Percentiles rank a stretch among this genome's conserved stretches.
These are phyloP conservation scores for Drosophila tripunctata DNA, from an alignment of 2,888 invertebrate species.

Conservation along the genomic window DNA sequence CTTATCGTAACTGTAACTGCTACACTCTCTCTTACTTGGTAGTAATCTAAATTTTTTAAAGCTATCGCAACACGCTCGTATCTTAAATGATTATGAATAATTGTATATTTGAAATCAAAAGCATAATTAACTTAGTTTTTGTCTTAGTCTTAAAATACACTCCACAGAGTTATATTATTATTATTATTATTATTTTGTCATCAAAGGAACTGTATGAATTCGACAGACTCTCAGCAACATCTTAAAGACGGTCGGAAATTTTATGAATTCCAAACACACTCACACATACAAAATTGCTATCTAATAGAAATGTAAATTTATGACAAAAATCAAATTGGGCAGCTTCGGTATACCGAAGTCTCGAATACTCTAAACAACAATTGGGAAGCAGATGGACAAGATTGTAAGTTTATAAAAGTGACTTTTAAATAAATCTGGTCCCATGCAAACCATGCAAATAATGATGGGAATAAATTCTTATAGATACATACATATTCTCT, in stretches of 20 bases:
- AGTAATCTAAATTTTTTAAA: slow-evolving; percentile 17
- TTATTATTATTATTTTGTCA: slow-evolving; percentile 36
- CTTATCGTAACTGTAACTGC: too few species aligned
- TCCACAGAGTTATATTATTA: slow-evolving; percentile 1
- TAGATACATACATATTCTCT: not conserved
- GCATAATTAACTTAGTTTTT: slow-evolving; percentile 30
- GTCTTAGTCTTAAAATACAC: not conserved
- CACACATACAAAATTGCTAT: slow-evolving; percentile 2
- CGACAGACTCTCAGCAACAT: not conserved
- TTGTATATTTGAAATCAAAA: slow-evolving; percentile 2
- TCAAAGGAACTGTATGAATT: slow-evolving; percentile 53
- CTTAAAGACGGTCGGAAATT: slow-evolving; percentile 14
- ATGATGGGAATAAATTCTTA: not conserved
- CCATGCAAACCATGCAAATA: slow-evolving; percentile 35
- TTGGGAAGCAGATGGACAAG: not conserved
- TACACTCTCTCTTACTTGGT: not conserved
- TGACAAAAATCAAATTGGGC: too few species aligned
- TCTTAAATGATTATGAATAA: slow-evolving; percentile 14
- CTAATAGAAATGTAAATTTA: not conserved
- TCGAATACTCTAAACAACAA: not conserved
- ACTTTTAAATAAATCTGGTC: slow-evolving; percentile 46
- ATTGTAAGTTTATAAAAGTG: not conserved
- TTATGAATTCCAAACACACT: slow-evolving; percentile 12
- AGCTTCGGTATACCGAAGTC: slow-evolving; percentile 1
- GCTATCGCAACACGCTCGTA: slow-evolving; percentile 25